A percentile compares a stretch with the other conserved stretches of the same genome.
phyloP scores from a whole-genome alignment of 2,113 vertebrate species.

The Lontra canadensis region DNA sequence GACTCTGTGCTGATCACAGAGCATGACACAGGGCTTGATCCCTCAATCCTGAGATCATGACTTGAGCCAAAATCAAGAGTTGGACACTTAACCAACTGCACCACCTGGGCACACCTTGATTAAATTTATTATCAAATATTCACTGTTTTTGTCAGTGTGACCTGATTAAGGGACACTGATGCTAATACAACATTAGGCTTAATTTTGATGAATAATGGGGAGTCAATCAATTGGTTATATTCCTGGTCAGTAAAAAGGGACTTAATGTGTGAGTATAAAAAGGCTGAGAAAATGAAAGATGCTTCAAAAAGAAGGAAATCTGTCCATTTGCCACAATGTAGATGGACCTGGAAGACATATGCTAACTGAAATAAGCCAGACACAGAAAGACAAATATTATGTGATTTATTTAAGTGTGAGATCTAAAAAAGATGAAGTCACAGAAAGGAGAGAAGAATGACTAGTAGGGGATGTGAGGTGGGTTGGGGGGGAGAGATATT shows the following conservation, averaged over 20 bases:
- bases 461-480: not conserved
- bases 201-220: not conserved
- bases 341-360: not conserved
- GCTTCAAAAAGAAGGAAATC: not conserved
- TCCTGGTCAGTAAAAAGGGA: not conserved
- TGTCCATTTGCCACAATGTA: not conserved
- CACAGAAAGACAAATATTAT: not conserved
- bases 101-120: not conserved
- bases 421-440: not conserved
- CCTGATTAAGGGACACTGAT: not conserved
- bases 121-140: not conserved
- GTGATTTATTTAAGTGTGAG: not conserved
- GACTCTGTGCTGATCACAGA: not conserved
- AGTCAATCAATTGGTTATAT: not conserved
- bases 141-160: not conserved
- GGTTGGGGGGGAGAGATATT: rapidly evolving
- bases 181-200: not conserved
- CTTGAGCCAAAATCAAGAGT: not conserved
- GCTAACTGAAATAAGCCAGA: not conserved
- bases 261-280: not conserved
- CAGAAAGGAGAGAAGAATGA: not conserved
- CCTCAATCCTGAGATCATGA: not conserved
- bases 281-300: not conserved
- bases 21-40: not conserved
- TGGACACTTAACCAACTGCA: not conserved